Conservation (phyloP, 2,797 vertebrate species). For the Acestrorhynchus altus region DNA sequence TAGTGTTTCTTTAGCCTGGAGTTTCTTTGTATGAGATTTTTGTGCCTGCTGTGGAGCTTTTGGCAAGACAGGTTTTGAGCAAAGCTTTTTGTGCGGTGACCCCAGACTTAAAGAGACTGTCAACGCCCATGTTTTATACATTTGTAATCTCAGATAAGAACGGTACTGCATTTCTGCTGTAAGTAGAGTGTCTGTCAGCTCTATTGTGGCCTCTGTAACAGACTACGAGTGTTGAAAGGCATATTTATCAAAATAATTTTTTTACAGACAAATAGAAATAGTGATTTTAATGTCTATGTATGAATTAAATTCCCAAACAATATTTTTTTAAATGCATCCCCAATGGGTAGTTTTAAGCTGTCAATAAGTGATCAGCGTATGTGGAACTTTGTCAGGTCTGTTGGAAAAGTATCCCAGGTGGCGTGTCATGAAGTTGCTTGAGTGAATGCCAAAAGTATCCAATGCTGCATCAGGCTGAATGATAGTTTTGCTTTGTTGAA, state of each 20-base stretch:
- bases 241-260: too few relatives aligned
- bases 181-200: not conserved
- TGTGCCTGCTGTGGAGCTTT: not conserved
- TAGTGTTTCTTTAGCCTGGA: conserved; percentile 3
- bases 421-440: not conserved
- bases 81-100: not conserved
- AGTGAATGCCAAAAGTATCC: not conserved
- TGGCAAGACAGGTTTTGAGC: not conserved
- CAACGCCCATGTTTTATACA: not conserved
- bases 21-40: not conserved
- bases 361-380: not conserved
- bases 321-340: not conserved
- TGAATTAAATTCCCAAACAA: not conserved
- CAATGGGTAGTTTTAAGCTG: not conserved
- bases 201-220: too few relatives aligned
- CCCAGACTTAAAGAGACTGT: not conserved
- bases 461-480: not conserved
- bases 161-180: not conserved
- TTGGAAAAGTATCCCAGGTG: not conserved
- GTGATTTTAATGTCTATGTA: not conserved
- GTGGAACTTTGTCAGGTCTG: not conserved
- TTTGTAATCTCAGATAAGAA: not conserved
- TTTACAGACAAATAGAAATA: too few relatives aligned
- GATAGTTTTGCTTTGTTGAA: not conserved
- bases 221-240: too few relatives aligned